Evolutionary conservation across 2,888 invertebrate species (phyloP), one percentile per base, ranked within the genome.

Genomic region (Lasioglossum marginatum): DNA sequence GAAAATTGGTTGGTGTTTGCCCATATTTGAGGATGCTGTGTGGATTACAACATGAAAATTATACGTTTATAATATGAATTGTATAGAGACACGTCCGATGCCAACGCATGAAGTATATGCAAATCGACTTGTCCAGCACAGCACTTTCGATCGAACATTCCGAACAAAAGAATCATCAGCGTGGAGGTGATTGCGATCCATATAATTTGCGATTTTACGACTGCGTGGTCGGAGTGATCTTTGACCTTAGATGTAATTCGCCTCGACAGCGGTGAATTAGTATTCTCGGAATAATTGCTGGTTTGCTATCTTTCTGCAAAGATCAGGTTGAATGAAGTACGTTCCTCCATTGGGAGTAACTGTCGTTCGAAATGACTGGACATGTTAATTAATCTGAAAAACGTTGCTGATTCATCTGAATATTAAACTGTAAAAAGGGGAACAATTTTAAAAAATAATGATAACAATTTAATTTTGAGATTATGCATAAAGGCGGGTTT

Each of bases 201-300:
- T 77, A 70, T 82, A 79, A 86, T 85, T 82, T 85, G 81, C 79
- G 81, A 85, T 82, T 79, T 79, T 79, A 68, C 63, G 82, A 85
- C 76, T 14, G 34, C 40, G 48, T 78, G 40, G 73, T 68, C 79
- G 74, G 79, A 70, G n/a, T 57, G 86, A 86, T 82, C 85, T 74
- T 85, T 79, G 40, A 77, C 82, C 82, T 80, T 63, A 68, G 45
- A 66, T 76, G 68, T 63, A 78, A 85, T 86, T 82, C 76, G 82
- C 72, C 16, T 71, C 60, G 81, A 77, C 74, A n/a, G 68, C 23
- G 4, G 34, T 37, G 68, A 23, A 19, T 73, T 73, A 23, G 31
- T 4, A 52, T 73, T 10, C 45, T 19, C 45, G 31, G 2, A 6
- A 8, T 72, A 72, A 43, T 43, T 43, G 27, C 14, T 43, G 43